Evolutionary conservation across 2,888 invertebrate species (phyloP), one percentile per base, ranked within the genome.

Genomic region (Salticus scenicus): DNA sequence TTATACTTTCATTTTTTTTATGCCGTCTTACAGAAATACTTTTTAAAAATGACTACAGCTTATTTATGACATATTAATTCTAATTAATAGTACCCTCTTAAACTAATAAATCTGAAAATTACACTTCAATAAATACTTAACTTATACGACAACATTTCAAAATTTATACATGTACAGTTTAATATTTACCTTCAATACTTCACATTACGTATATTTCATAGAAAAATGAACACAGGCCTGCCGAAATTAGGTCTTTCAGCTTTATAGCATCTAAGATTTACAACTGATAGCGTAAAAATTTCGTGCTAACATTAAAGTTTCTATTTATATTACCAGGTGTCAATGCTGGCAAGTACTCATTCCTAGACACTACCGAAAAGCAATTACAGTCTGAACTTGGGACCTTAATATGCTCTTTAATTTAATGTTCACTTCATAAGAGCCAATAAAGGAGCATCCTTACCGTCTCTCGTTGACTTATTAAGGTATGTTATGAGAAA

Each of bases 371-470:
- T 47, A 47, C 47, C 2, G 24, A 17, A 17, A 57, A 24, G 57
- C 57, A 57, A 57, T 57, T 57, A 57, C 57, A 57, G 57, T 5
- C 57, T 57, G 57, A 57, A 57, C 57, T 57, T 5, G 14, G 57
- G 57, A 57, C 57, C 57, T 57, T 57, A 57, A 57, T 57, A 57
- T 24, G 76, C 82, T 83, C 82, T 76, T 83, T 83, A 83, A 83
- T 83, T 83, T 83, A 83, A 83, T 83, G 82, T 76, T 76, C 82
- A 76, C 76, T 83, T 83, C 66, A 76, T 72, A 76, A 83, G 82
- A 76, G 76, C 82, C 76, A 71, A 82, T 82, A 82, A 82, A 82
- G 75, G 74, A 63, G 30, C 81, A 75, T 82, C 74, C 75, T 70
- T 70, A 81, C 63, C 75, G 67, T 75, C 70, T 75, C 70, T 82